These are phyloP conservation scores for Lagenorhynchus albirostris DNA, from an alignment of 2,113 vertebrate genomes.

Conservation along the genomic window DNA sequence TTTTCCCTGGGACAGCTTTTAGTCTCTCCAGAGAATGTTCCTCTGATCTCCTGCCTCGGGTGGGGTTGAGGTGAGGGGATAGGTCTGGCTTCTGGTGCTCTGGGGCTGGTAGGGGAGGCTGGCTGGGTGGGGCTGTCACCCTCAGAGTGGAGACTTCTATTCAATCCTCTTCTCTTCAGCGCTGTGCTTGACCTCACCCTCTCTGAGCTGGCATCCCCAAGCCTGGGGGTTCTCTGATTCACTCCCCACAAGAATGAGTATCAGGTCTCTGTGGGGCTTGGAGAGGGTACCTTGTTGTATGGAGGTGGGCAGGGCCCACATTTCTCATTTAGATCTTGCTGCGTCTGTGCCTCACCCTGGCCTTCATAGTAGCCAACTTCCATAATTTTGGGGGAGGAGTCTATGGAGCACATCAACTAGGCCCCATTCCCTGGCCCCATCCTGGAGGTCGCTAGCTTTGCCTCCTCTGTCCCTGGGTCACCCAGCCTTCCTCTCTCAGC, in stretches of 20 bases:
- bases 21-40: neutral
- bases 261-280: neutral
- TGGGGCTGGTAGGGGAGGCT: neutral
- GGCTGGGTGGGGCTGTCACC: neutral
- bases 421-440: no score
- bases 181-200: accelerated
- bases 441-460: no score
- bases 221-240: neutral
- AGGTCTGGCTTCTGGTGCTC: neutral
- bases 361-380: neutral
- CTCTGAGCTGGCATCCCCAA: neutral
- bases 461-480: neutral
- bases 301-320: neutral
- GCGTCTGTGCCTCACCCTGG: neutral
- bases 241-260: no score
- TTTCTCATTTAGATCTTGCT: no score
- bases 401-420: neutral
- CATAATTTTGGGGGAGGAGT: no score
- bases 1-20: neutral
- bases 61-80: neutral
- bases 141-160: neutral
- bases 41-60: neutral
- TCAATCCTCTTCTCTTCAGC: neutral
- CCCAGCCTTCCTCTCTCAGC: neutral
- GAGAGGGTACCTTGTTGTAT: accelerated